Evolutionary conservation across 2,113 vertebrate species (phyloP), one percentile per base, ranked within the genome.

Genomic region (Platysternon megacephalum): DNA sequence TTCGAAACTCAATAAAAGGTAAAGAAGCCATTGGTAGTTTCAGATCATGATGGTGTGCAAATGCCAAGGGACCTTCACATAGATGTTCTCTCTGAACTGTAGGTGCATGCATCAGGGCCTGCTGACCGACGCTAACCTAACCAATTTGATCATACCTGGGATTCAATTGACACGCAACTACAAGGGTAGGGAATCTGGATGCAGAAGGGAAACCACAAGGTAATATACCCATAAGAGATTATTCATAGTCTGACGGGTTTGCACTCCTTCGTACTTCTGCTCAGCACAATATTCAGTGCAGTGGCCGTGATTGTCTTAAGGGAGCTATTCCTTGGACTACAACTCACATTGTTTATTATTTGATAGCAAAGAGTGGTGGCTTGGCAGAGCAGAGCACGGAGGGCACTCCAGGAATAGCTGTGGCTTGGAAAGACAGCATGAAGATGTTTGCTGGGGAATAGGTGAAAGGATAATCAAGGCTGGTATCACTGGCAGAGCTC

Each of bases 21-120:
- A 53, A 16, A 0, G 46, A 14, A 52, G 42, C 0, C 26, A 55
- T 10, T 10, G 68, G 53, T 11, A 14, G 65, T 2, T 52, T 0
- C 16, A 11, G 35, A 80, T 29, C 87, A 9, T 22, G 0, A 4
- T 19, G 56, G 5, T 0, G 2, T 3, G 55, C 39, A 48, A 51
- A 88, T 4, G 6, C 3, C 22, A 8, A 0, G 1, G 1, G 13
- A 2, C 3, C 46, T 42, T 65, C 61, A 65, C 32, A 65, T 5
- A 61, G 61, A 65, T 35, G 14, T 14, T 65, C 61, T 65, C 28
- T 16, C 61, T 61, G 58, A 65, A 35, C 61, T 17, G 14, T 35
- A 61, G 58, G 13, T 32, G 58, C 13, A 61, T 35, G 58, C 58
- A 61, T 61, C 29, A 12, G 58, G 28, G 32, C 32, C 29, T 65